phyloP scores from a whole-genome alignment of 2,113 vertebrate genomes.

The Stomatorhinus ivindoensis region DNA sequence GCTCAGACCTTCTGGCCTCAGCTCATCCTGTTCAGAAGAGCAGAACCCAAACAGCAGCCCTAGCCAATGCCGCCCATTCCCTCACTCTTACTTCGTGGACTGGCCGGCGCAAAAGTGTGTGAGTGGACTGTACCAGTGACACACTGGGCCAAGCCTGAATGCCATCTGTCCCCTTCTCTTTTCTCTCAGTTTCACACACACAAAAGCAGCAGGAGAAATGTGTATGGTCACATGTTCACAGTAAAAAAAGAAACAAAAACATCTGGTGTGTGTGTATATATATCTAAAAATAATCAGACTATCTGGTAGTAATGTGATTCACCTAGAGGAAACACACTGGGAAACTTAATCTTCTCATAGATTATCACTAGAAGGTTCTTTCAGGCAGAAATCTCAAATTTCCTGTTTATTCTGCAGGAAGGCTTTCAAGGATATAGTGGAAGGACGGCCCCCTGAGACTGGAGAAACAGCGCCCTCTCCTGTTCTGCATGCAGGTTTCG shows the following conservation, averaged over 20 bases:
- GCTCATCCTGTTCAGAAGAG: not conserved
- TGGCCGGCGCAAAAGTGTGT: not conserved
- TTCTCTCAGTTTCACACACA: not conserved
- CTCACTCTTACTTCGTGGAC: not conserved
- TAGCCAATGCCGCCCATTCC: not conserved
- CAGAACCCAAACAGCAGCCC: not conserved
- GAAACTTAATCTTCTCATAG: not conserved
- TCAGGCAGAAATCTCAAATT: not conserved
- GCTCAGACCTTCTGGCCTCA: not conserved
- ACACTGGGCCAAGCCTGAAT: not conserved
- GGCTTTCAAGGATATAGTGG: not conserved
- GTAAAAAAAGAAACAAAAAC: not conserved
- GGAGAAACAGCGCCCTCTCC: not conserved
- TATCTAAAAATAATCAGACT: not conserved
- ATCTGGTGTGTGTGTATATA: not conserved
- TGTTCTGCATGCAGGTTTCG: not conserved
- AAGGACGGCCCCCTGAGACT: not conserved
- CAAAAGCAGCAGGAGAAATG: conserved; percentile 8
- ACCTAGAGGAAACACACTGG: not conserved
- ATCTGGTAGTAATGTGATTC: not conserved
- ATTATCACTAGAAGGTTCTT: not conserved
- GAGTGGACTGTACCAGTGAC: not conserved
- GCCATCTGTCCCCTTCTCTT: not conserved
- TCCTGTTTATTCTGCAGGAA: not conserved
- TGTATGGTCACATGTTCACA: not conserved